Conservation (phyloP, 1,140 invertebrate genomes). For the Archivesica marissinica region DNA sequence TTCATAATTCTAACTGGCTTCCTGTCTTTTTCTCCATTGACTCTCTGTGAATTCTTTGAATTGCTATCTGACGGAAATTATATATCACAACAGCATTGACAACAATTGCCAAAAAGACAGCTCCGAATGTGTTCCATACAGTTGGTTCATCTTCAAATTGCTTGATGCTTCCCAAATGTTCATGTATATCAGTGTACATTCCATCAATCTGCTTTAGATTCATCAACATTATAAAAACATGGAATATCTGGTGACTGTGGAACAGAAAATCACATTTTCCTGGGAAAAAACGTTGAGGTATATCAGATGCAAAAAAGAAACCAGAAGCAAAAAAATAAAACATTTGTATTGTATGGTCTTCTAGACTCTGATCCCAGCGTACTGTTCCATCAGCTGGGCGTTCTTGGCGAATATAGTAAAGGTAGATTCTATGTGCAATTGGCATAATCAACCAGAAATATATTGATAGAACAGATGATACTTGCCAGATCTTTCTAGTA, state of each 20-base stretch:
- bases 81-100: conserved; percentile 69
- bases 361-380: conserved; percentile 75
- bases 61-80: conserved; percentile 65
- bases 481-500: conserved; percentile 80
- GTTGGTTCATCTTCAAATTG: conserved; percentile 68
- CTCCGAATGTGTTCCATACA: conserved; percentile 75
- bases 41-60: conserved; percentile 47
- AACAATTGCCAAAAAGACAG: conserved; percentile 68
- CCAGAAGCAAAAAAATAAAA: conserved; percentile 79
- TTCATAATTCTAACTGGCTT: too few species aligned
- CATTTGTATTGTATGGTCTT: conserved; percentile 79
- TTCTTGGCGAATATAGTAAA: conserved; percentile 52
- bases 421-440: conserved; percentile 74
- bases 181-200: conserved; percentile 73
- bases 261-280: conserved; percentile 82
- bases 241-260: conserved; percentile 83
- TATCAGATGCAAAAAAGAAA: conserved; percentile 82
- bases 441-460: conserved; percentile 81
- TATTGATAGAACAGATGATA: conserved; percentile 77
- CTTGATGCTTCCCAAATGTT: conserved; percentile 46
- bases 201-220: conserved; percentile 80
- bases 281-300: conserved; percentile 81
- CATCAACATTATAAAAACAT: conserved; percentile 81
- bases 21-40: background rate
- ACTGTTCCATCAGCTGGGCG: conserved; percentile 42